These are phyloP conservation scores for Dolichallabes microphthalmus DNA, from an alignment of 2,113 vertebrate species.

Conservation along the genomic window DNA sequence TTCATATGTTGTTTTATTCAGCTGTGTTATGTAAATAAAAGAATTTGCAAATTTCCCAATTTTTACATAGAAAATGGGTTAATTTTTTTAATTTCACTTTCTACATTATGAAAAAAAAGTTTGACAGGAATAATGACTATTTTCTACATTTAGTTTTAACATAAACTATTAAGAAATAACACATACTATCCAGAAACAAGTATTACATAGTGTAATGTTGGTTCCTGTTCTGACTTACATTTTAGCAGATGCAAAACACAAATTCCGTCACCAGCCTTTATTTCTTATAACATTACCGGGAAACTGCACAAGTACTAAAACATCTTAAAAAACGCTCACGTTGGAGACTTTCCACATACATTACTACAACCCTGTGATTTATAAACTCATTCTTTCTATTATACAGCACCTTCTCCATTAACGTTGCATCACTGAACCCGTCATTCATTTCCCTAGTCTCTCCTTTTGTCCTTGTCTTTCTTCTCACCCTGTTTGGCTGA, in stretches of 20 bases:
- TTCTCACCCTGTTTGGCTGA: neutral
- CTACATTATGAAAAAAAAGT: too few species aligned
- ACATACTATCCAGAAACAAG: too few species aligned
- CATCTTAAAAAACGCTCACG: neutral
- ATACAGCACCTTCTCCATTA: neutral
- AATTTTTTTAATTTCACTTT: too few species aligned
- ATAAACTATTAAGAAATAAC: too few species aligned
- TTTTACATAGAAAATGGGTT: too few species aligned
- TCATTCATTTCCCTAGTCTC: neutral
- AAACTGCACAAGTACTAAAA: neutral
- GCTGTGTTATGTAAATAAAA: too few species aligned
- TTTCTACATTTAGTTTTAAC: too few species aligned
- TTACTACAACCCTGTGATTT: neutral
- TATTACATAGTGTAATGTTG: too few species aligned
- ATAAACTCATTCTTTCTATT: neutral
- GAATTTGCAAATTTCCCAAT: too few species aligned
- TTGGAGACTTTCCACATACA: neutral
- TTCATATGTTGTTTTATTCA: too few species aligned
- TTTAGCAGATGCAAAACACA: neutral
- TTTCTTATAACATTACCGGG: neutral
- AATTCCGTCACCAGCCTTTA: neutral
- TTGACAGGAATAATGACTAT: too few species aligned
- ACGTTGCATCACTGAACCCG: neutral
- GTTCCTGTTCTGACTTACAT: neutral
- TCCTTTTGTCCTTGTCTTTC: conserved; percentile 22